Percentiles rank a stretch among this genome's conserved stretches.
Conservation (phyloP, 2,888 invertebrate genomes). For the Carterocephalus palaemon region DNA sequence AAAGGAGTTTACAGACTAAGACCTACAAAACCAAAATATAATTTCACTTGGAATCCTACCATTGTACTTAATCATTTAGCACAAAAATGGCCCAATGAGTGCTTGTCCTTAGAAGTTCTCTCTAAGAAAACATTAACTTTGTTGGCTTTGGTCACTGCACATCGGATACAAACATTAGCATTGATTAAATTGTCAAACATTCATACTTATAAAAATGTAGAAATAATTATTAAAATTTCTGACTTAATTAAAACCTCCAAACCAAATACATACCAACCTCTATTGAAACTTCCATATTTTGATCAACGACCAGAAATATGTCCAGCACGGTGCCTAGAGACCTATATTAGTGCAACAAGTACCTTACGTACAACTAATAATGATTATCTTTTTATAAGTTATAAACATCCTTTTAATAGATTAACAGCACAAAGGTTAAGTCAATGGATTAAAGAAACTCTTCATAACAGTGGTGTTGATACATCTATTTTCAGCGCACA, state of each 20-base stretch:
- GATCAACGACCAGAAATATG: constrained; percentile 20
- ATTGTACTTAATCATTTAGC: constrained; percentile 19
- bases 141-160: constrained; percentile 32
- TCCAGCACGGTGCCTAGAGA: constrained; percentile 15
- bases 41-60: constrained; percentile 22
- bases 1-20: constrained; percentile 11
- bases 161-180: constrained; percentile 32
- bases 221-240: neutral
- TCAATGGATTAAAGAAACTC: constrained; percentile 8
- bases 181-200: constrained; percentile 23
- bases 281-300: constrained; percentile 22
- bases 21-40: constrained; percentile 17
- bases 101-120: constrained; percentile 17
- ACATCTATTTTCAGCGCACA: constrained; percentile 6
- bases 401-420: neutral
- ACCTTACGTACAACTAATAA: constrained; percentile 2
- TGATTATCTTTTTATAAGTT: constrained; percentile 6
- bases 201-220: neutral
- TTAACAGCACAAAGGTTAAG: constrained; percentile 5
- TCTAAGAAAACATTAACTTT: constrained; percentile 32
- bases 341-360: constrained; percentile 16
- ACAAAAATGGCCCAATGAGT: constrained; percentile 25
- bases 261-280: neutral
- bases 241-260: constrained; percentile 13
- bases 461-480: neutral